Evolutionary conservation across 2,888 invertebrate genomes (phyloP).

Genomic region (Machimus atricapillus): DNA sequence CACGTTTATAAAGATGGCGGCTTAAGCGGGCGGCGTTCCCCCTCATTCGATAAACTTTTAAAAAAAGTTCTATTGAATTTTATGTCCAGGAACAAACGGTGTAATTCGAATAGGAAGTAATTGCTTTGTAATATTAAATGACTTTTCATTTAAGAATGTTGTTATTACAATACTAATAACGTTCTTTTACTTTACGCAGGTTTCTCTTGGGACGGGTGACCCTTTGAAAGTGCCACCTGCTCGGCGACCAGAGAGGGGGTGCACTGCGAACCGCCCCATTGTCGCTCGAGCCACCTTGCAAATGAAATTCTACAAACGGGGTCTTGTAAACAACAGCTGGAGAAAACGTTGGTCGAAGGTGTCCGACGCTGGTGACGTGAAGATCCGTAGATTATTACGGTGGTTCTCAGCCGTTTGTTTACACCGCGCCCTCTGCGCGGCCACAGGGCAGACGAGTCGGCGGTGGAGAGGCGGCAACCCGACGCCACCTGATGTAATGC

Average conservation of each 20-base stretch:
- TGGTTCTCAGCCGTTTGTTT: not conserved
- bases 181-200: not conserved
- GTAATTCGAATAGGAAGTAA: no score
- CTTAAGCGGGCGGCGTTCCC: no score
- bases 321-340: not conserved
- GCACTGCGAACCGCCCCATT: not conserved
- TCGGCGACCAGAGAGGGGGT: not conserved
- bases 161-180: not conserved
- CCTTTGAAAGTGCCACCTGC: not conserved
- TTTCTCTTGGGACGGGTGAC: not conserved
- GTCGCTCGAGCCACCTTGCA: not conserved
- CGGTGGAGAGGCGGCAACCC: not conserved
- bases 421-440: not conserved
- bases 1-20: no score
- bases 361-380: not conserved
- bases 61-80: no score
- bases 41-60: no score
- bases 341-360: not conserved
- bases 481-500: not conserved
- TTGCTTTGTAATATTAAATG: no score
- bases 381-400: not conserved
- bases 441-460: no score
- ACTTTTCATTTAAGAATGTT: no score
- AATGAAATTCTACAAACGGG: not conserved
- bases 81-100: no score